Percentiles rank a stretch among this genome's conserved stretches.
Conservation (phyloP, 2,888 invertebrate genomes). For the Cetonia aurata region DNA sequence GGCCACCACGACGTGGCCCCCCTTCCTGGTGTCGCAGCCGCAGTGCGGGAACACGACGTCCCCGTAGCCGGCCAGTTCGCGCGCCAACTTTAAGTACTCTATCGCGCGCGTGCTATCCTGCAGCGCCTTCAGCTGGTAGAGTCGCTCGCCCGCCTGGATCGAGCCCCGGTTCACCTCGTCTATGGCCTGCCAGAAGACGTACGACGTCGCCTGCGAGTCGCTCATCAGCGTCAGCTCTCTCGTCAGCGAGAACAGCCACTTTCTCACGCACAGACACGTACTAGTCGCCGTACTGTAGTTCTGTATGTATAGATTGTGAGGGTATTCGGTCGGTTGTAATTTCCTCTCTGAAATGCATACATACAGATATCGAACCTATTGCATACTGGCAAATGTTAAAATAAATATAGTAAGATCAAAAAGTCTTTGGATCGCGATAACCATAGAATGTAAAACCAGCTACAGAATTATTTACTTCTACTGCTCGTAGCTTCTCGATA, state of each 20-base stretch:
- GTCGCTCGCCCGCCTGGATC: slow-evolving; percentile 88
- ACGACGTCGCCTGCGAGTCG: slow-evolving; percentile 81
- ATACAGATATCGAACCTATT: not conserved
- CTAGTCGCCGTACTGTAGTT: slow-evolving; percentile 98
- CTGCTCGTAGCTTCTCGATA: no score
- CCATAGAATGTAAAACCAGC: no score
- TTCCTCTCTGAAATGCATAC: slow-evolving; percentile 83
- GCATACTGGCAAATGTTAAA: no score
- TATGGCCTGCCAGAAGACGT: slow-evolving; percentile 93
- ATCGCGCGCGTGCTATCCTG: slow-evolving; percentile 90
- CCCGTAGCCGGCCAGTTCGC: slow-evolving; percentile 92
- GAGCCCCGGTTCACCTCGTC: slow-evolving; percentile 96
- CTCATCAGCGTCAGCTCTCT: slow-evolving; percentile 76
- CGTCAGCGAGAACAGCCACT: slow-evolving; percentile 86
- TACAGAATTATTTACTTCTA: no score
- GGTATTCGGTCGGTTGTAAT: slow-evolving; percentile 92
- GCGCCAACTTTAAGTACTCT: slow-evolving; percentile 88
- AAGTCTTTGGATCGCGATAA: no score
- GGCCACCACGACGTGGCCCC: slow-evolving; percentile 78
- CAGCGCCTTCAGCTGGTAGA: slow-evolving; percentile 96
- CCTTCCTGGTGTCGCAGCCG: slow-evolving; percentile 89
- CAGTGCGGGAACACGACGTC: slow-evolving; percentile 96
- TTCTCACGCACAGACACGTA: slow-evolving; percentile 89
- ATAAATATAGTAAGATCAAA: no score
- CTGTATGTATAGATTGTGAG: slow-evolving; percentile 98